Evolutionary conservation across 2,797 vertebrate genomes (phyloP).

Genomic region (Periophthalmus magnuspinnatus): DNA sequence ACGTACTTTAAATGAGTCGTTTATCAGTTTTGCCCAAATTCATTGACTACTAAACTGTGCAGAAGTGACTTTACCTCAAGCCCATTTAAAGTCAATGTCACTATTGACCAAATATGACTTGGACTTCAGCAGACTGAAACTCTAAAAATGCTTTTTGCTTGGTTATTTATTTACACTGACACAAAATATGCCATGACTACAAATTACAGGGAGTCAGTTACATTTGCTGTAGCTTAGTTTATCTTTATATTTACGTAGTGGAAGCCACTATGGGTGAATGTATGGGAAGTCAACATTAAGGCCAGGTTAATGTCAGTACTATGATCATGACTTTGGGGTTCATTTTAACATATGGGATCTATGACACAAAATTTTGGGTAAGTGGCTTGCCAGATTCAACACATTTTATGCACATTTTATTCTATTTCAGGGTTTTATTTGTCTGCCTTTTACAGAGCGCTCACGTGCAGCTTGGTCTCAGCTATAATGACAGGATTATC

Average conservation of each 20-base stretch:
- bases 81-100: not conserved
- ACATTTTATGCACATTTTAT: conserved; percentile 38
- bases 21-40: not conserved
- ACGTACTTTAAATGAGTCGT: not conserved
- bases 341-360: conserved; percentile 14
- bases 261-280: not conserved
- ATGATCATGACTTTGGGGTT: conserved; percentile 37
- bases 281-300: not conserved
- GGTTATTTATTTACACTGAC: not conserved
- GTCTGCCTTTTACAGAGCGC: conserved; percentile 39
- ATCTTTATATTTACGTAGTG: not conserved
- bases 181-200: not conserved
- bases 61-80: no score
- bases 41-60: not conserved
- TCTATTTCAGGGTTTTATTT: conserved; percentile 54
- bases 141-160: no score
- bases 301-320: conserved; percentile 60
- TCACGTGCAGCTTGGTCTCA: conserved; percentile 26
- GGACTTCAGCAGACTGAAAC: not conserved
- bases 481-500: conserved; percentile 36
- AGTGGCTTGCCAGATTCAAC: conserved; percentile 27
- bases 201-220: not conserved
- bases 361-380: conserved; percentile 24
- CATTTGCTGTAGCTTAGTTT: not conserved
- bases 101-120: not conserved